Evolutionary conservation across 1,140 invertebrate genomes (phyloP).

Genomic region (Drosophila funebris): DNA sequence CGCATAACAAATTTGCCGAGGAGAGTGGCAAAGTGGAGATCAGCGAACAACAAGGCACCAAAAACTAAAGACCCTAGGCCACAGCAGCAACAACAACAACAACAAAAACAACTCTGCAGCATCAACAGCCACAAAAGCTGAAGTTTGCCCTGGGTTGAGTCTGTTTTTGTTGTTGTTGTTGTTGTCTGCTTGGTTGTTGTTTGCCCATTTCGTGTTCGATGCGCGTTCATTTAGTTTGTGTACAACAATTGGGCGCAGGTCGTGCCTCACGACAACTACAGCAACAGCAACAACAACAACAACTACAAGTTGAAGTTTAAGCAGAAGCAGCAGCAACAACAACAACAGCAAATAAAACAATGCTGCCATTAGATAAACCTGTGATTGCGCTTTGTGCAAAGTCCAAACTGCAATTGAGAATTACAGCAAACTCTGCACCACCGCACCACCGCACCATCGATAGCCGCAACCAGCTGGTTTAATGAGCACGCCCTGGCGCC

Average conservation of each 20-base stretch:
- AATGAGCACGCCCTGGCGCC: slow-evolving; percentile 80
- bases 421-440: neutral
- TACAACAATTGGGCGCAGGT: slow-evolving; percentile 80
- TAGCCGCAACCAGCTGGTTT: slow-evolving; percentile 42
- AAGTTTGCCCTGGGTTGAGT: slow-evolving; percentile 26
- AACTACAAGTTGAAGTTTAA: neutral
- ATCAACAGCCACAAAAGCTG: neutral
- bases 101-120: no score
- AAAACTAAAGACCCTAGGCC: slow-evolving; percentile 27
- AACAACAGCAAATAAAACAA: slow-evolving; percentile 51
- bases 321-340: slow-evolving; percentile 39
- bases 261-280: slow-evolving; percentile 72
- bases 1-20: slow-evolving; percentile 62
- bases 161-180: slow-evolving; percentile 4
- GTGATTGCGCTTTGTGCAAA: slow-evolving; percentile 42
- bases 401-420: slow-evolving; percentile 28
- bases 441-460: slow-evolving; percentile 10
- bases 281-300: slow-evolving; percentile 27
- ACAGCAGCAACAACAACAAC: neutral
- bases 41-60: slow-evolving; percentile 56
- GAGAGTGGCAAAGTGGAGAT: slow-evolving; percentile 5
- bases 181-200: slow-evolving; percentile 23
- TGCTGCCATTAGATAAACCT: slow-evolving; percentile 73
- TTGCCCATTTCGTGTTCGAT: slow-evolving; percentile 71
- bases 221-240: slow-evolving; percentile 76